Percentiles rank a stretch among this genome's conserved stretches.
Evolutionary conservation across 2,797 vertebrate species (phyloP).

Genomic region (Meriones psammophilus): DNA sequence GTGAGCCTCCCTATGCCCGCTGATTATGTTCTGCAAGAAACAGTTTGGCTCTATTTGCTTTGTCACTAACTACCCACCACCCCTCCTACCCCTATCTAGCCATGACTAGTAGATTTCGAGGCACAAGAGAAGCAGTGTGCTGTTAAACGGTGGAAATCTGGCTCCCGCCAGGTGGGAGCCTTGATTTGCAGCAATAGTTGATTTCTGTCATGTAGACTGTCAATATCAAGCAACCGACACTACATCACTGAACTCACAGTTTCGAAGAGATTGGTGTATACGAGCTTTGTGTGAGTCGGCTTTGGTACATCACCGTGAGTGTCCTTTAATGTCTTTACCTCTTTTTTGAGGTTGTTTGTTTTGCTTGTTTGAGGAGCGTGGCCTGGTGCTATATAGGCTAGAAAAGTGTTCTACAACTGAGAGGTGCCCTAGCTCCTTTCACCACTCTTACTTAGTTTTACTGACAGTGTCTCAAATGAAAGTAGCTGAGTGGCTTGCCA

Average conservation of each 20-base stretch:
- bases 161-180: not conserved
- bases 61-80: not conserved
- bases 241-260: not conserved
- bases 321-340: not conserved
- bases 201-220: not conserved
- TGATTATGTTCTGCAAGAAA: not conserved
- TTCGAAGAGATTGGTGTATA: fast-evolving
- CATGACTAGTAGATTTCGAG: not conserved
- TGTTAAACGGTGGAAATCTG: not conserved
- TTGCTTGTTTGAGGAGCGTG: not conserved
- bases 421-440: not conserved
- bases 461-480: not conserved
- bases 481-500: not conserved
- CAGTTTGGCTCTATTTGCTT: not conserved
- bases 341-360: no score
- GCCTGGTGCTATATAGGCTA: not conserved
- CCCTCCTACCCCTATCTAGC: not conserved
- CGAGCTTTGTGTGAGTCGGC: not conserved
- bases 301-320: not conserved
- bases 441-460: not conserved
- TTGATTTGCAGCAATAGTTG: not conserved
- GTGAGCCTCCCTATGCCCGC: not conserved
- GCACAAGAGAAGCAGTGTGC: not conserved
- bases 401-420: not conserved
- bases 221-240: not conserved